These are phyloP conservation scores for Emydoidea blandingii DNA, from an alignment of 2,797 vertebrate genomes.

Conservation along the genomic window DNA sequence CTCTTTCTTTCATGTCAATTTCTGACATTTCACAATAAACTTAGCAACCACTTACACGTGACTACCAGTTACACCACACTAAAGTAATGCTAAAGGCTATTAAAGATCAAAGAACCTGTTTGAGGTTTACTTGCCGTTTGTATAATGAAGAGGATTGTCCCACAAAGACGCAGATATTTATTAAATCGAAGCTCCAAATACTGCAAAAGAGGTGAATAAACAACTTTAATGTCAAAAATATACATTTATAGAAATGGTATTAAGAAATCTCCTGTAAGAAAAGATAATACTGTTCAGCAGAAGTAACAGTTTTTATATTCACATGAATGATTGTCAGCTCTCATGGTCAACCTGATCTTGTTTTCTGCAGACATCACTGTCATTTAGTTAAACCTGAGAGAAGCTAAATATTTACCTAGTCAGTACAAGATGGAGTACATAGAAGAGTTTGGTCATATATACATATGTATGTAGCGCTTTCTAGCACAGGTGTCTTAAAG, in stretches of 20 bases:
- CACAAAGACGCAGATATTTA: constrained; percentile 88
- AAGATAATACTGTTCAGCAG: background rate
- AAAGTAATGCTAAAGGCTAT: background rate
- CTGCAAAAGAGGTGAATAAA: constrained; percentile 79
- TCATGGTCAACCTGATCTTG: background rate
- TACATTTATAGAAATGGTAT: background rate
- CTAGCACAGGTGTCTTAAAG: background rate
- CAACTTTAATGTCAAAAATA: background rate
- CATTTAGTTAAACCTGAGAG: background rate
- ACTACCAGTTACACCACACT: background rate
- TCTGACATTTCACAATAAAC: background rate
- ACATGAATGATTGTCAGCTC: background rate
- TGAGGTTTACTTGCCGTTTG: constrained; percentile 90
- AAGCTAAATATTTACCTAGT: background rate
- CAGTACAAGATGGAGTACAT: fast-evolving
- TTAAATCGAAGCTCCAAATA: constrained; percentile 96
- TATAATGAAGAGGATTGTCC: constrained; percentile 90
- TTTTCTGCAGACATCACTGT: constrained; percentile 5
- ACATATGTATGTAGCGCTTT: background rate
- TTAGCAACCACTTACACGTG: background rate
- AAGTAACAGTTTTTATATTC: background rate
- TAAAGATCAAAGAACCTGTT: background rate
- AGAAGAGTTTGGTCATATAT: background rate
- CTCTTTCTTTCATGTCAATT: background rate
- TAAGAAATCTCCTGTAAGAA: background rate